phyloP scores from a whole-genome alignment of 2,113 vertebrate species.

The Prunella himalayana region DNA sequence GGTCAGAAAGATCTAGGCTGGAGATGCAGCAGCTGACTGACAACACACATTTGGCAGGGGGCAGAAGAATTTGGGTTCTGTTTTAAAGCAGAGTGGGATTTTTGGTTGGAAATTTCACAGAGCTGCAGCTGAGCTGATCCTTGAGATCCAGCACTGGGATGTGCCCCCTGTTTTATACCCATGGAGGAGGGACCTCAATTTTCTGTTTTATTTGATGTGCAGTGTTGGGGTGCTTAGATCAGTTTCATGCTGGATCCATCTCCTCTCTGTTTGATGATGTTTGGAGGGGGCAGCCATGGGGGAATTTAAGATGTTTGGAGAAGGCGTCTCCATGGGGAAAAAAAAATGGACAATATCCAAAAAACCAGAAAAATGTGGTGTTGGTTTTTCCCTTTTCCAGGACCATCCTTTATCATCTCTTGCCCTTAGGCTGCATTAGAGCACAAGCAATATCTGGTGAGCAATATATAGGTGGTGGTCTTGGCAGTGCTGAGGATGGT shows the following conservation, averaged over 20 bases:
- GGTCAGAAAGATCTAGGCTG: background rate
- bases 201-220: background rate
- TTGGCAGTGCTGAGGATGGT: background rate
- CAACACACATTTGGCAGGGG: accelerated
- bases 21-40: background rate
- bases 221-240: too few species aligned
- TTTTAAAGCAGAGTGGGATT: background rate
- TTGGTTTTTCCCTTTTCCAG: background rate
- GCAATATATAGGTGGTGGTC: background rate
- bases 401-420: background rate
- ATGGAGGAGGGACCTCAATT: accelerated
- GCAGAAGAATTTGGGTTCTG: background rate
- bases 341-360: too few species aligned
- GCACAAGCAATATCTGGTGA: background rate
- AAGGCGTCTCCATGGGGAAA: background rate
- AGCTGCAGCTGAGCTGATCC: background rate
- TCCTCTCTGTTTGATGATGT: background rate
- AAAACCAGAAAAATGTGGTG: accelerated
- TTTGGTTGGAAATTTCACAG: background rate
- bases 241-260: background rate
- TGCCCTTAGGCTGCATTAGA: background rate
- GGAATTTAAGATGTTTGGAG: background rate
- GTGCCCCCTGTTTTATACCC: background rate
- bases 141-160: background rate
- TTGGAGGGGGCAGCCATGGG: background rate